Base-by-base conservation (phyloP, 2,888 invertebrate genomes). In the Auanema sp. region DNA sequence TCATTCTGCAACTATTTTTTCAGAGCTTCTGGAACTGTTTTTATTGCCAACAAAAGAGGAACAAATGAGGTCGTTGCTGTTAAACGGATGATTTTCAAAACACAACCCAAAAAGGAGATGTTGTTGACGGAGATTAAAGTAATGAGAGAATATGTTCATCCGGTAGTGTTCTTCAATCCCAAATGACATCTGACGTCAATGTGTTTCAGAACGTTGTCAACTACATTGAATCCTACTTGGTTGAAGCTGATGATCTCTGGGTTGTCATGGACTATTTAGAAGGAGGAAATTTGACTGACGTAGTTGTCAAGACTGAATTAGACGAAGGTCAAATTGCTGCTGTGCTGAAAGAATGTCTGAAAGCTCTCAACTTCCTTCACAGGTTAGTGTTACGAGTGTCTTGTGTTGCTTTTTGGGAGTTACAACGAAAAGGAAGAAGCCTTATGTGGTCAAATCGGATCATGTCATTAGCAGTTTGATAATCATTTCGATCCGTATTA, bases 291-390 rank as follows among this genome's bases (percentile, higher is more conserved):
- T 87, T 97, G 53, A 97, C 97, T 0, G 95, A 96, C 83, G 95
- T 97, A 0, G 74, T 74, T 8, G 72, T 72, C 21, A 72, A 74
- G 51, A 76, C 75, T 0, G 90, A 95, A 8, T 92, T 97, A 92
- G 92, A 93, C 79, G 95, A 96, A 84, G 90, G 91, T 0, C 96
- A 97, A 84, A 97, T 97, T 60, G 95, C 96, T 0, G 92, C 94
- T 2, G 93, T 97, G 6, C 92, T 93, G 80, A 89, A 90, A 24
- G 95, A 96, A 85, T 80, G 91, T 50, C 86, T 96, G 4, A 89
- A 91, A 84, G 96, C 93, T 1, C 89, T 96, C 52, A 89, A 90
- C 67, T 97, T 94, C 85, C 87, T 95, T 14, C 94, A 95, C 85
- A 72, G 77, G 80, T 80, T 58, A 23, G 65, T 49, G 23, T 54